Percentiles rank a stretch among this genome's conserved stretches.
These are phyloP conservation scores for Virgularia gustaviana DNA, from an alignment of 92 coral and sea anemone genomes.

Conservation along the genomic window DNA sequence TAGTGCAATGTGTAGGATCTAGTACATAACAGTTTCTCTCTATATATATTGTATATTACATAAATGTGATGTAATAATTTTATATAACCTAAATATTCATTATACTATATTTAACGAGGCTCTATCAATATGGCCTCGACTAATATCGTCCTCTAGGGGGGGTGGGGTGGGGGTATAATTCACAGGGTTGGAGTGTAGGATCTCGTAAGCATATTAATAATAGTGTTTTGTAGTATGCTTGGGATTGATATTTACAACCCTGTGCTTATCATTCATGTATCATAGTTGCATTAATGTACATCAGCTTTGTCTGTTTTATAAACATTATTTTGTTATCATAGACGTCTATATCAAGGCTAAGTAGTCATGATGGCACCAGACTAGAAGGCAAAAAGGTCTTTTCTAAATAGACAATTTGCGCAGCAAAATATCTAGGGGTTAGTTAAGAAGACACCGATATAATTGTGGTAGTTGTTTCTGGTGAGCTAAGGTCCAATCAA, in stretches of 20 bases:
- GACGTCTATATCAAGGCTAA: no score
- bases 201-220: conserved; percentile 21
- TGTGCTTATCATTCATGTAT: conserved; percentile 4
- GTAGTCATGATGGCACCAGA: no score
- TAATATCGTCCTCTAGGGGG: conserved; percentile 9
- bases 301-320: background rate
- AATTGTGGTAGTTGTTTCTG: no score
- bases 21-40: background rate
- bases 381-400: no score
- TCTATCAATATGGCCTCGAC: conserved; percentile 17
- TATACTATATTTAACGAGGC: conserved; percentile 25
- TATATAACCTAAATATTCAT: conserved; percentile 31
- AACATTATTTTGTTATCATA: no score
- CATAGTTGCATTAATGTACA: background rate
- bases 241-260: conserved; percentile 35
- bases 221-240: conserved; percentile 30
- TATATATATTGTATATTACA: conserved; percentile 5
- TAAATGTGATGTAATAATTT: conserved; percentile 21
- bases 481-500: no score
- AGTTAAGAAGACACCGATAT: no score
- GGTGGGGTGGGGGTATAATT: no score
- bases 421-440: no score
- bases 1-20: background rate
- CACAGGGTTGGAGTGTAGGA: conserved; percentile 39
- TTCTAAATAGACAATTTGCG: no score